These are phyloP conservation scores for Chlorodrepanis virens DNA, from an alignment of 2,113 vertebrate species.

Conservation along the genomic window DNA sequence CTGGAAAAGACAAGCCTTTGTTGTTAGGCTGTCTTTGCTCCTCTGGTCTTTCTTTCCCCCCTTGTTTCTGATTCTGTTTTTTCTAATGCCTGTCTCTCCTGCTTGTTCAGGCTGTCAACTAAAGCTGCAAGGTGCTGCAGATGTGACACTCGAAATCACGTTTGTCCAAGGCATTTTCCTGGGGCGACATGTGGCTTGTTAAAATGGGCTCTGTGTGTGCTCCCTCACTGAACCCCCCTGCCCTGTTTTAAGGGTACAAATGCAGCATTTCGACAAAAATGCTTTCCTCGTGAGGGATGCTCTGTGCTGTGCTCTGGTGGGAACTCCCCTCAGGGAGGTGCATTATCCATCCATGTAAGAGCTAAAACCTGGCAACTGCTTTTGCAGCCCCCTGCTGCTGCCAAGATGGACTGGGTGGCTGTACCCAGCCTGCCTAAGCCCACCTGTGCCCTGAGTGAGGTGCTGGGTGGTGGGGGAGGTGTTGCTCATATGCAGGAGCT, in stretches of 20 bases:
- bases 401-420: not conserved
- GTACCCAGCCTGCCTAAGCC: not conserved
- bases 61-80: not conserved
- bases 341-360: not conserved
- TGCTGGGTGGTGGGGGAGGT: fast-evolving
- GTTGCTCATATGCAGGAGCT: not conserved
- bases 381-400: not conserved
- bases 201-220: not conserved
- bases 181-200: not conserved
- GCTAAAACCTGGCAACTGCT: not conserved
- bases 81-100: not conserved
- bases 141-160: not conserved
- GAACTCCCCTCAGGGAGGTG: fast-evolving
- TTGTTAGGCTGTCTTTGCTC: not conserved
- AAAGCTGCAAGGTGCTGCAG: not conserved
- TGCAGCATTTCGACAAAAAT: not conserved
- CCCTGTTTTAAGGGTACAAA: not conserved
- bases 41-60: not conserved
- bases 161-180: not conserved
- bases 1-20: not conserved
- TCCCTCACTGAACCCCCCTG: not conserved
- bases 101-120: not conserved
- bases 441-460: not conserved
- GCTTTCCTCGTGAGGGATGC: fast-evolving
- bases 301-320: not conserved